These are phyloP conservation scores for Cervus canadensis DNA, from an alignment of 2,113 vertebrate genomes.

Conservation along the genomic window DNA sequence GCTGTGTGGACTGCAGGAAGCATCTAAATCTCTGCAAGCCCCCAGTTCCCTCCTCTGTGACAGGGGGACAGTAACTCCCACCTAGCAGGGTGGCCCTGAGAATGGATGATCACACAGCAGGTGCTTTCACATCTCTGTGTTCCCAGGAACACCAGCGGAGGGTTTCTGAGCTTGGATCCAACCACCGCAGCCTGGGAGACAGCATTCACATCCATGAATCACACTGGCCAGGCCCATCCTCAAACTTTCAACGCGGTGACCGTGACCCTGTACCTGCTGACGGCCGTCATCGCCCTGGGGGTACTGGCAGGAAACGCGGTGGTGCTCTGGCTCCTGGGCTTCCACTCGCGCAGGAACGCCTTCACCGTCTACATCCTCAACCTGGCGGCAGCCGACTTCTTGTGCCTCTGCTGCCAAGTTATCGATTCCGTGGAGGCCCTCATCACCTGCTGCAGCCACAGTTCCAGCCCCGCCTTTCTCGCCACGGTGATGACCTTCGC, in stretches of 20 bases:
- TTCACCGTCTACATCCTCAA: not conserved
- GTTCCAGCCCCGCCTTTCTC: rapidly evolving
- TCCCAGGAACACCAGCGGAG: not conserved
- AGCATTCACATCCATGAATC: not conserved
- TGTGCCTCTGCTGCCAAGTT: not conserved
- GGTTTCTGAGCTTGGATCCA: not conserved
- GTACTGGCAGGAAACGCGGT: not conserved
- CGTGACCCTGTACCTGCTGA: rapidly evolving
- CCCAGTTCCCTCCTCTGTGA: not conserved
- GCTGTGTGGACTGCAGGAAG: not conserved
- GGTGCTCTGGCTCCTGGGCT: not conserved
- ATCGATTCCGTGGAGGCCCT: rapidly evolving
- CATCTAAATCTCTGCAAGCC: not conserved
- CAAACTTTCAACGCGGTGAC: rapidly evolving
- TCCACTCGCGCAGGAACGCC: not conserved
- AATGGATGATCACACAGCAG: not conserved
- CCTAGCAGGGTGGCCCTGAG: not conserved
- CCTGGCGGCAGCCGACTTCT: not conserved
- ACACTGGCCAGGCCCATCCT: rapidly evolving
- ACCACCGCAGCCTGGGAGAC: not conserved
- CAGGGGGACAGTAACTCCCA: not conserved
- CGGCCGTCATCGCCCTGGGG: rapidly evolving
- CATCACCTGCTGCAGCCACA: rapidly evolving
- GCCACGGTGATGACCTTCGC: rapidly evolving
- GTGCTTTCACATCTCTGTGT: not conserved